These are phyloP conservation scores for Elysia crispata DNA, from an alignment of 2,888 invertebrate species.

Conservation along the genomic window DNA sequence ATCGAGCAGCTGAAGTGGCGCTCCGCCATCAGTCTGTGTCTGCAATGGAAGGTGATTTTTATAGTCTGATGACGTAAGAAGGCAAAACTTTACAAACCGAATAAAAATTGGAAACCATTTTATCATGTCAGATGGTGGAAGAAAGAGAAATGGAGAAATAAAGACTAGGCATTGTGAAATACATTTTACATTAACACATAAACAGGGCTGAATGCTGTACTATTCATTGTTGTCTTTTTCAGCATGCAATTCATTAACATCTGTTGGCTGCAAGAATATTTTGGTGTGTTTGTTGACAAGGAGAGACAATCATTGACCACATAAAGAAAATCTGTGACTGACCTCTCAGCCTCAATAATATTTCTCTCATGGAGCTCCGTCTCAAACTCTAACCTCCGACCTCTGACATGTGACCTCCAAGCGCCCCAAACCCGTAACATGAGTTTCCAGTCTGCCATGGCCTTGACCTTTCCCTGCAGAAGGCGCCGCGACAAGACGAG, in stretches of 20 bases:
- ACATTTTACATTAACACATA: too few relatives aligned
- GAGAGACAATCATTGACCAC: background rate
- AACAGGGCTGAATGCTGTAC: too few relatives aligned
- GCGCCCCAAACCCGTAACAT: slow-evolving; percentile 71
- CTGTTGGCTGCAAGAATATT: too few relatives aligned
- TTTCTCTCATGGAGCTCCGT: slow-evolving; percentile 62
- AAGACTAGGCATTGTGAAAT: too few relatives aligned
- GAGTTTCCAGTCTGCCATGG: slow-evolving; percentile 74
- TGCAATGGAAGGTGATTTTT: slow-evolving; percentile 48
- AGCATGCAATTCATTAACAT: too few relatives aligned
- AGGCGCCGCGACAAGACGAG: slow-evolving; percentile 71
- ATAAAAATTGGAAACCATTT: background rate
- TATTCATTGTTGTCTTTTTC: too few relatives aligned
- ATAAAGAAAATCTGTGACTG: background rate
- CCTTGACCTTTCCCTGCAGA: slow-evolving; percentile 73
- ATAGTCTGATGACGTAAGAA: too few relatives aligned
- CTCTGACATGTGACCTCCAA: slow-evolving; percentile 67
- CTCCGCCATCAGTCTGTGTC: slow-evolving; percentile 68
- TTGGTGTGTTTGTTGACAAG: too few relatives aligned
- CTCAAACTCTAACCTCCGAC: slow-evolving; percentile 61
- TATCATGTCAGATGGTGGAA: background rate
- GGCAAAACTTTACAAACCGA: too few relatives aligned
- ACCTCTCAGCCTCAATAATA: slow-evolving; percentile 71
- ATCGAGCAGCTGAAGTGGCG: slow-evolving; percentile 59
- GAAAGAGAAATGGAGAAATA: too few relatives aligned